Conservation (phyloP, 2,797 vertebrate species). For the Philypnodon macrostomus region DNA sequence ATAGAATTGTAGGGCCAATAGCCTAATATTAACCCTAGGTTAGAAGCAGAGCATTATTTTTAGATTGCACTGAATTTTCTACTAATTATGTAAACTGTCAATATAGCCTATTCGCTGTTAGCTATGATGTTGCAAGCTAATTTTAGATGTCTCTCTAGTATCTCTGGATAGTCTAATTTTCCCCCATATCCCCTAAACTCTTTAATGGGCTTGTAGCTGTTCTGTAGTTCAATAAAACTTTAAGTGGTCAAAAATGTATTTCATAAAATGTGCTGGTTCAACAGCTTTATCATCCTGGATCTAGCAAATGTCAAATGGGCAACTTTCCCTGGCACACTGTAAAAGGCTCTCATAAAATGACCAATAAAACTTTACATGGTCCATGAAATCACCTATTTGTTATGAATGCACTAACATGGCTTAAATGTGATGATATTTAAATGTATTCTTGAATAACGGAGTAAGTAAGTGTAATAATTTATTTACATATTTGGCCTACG, state of each 20-base stretch:
- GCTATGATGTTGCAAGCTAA: too few species aligned
- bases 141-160: too few species aligned
- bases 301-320: slow-evolving; percentile 66
- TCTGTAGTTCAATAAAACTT: slow-evolving; percentile 72
- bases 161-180: too few species aligned
- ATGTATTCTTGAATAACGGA: slow-evolving; percentile 39
- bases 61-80: too few species aligned
- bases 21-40: too few species aligned
- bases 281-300: slow-evolving; percentile 69
- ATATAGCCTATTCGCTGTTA: too few species aligned
- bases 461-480: too few species aligned
- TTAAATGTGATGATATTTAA: slow-evolving; percentile 58
- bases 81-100: too few species aligned
- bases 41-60: too few species aligned
- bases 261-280: slow-evolving; percentile 73
- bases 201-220: slow-evolving; percentile 54
- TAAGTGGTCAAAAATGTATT: slow-evolving; percentile 75
- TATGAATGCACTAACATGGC: slow-evolving; percentile 52
- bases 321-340: slow-evolving; percentile 58
- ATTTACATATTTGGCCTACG: not conserved
- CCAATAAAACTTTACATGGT: slow-evolving; percentile 69
- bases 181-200: slow-evolving; percentile 42
- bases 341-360: slow-evolving; percentile 65
- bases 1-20: not conserved
- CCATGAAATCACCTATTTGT: slow-evolving; percentile 70